Percentiles rank a stretch among this genome's conserved stretches.
phyloP scores from a whole-genome alignment of 2,113 vertebrate species.

The Scatophagus argus region DNA sequence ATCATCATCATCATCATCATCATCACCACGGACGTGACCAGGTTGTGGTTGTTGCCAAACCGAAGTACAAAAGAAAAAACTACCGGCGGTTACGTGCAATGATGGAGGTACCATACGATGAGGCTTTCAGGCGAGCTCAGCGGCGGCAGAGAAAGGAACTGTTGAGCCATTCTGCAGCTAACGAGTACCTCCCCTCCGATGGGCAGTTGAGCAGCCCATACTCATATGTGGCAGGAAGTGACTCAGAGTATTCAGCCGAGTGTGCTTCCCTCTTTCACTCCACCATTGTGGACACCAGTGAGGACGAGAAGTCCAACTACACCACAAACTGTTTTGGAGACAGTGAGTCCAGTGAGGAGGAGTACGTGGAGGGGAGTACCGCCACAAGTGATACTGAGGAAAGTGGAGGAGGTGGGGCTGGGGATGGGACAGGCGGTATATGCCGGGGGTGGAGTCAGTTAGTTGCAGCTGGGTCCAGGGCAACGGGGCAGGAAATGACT shows the following conservation, averaged over 20 bases:
- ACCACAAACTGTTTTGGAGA: conserved; percentile 96
- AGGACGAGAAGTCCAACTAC: conserved; percentile 92
- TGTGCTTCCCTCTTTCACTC: conserved; percentile 95
- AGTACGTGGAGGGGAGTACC: conserved; percentile 88
- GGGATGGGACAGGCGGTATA: conserved; percentile 73
- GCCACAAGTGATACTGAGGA: conserved; percentile 90
- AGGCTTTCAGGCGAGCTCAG: conserved; percentile 84
- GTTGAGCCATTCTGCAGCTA: conserved; percentile 62
- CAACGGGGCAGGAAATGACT: conserved; percentile 78
- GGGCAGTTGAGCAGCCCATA: conserved; percentile 82
- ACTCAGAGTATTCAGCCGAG: conserved; percentile 96
- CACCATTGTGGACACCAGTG: conserved; percentile 93
- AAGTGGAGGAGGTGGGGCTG: conserved; percentile 84
- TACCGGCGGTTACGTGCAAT: conserved; percentile 87
- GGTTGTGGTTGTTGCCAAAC: conserved; percentile 89
- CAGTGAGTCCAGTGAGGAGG: conserved; percentile 92
- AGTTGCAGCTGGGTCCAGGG: conserved; percentile 72
- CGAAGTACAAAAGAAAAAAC: conserved; percentile 89
- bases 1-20: conserved; percentile 25
- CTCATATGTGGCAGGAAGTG: conserved; percentile 85
- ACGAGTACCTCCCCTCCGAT: conserved; percentile 59
- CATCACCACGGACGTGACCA: conserved; percentile 56
- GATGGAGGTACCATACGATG: conserved; percentile 85
- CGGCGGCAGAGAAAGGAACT: conserved; percentile 81
- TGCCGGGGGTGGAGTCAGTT: conserved; percentile 74